Evolutionary conservation across 1,140 invertebrate species (phyloP), one percentile per base, ranked within the genome.

Genomic region (Aradophagus sp.): DNA sequence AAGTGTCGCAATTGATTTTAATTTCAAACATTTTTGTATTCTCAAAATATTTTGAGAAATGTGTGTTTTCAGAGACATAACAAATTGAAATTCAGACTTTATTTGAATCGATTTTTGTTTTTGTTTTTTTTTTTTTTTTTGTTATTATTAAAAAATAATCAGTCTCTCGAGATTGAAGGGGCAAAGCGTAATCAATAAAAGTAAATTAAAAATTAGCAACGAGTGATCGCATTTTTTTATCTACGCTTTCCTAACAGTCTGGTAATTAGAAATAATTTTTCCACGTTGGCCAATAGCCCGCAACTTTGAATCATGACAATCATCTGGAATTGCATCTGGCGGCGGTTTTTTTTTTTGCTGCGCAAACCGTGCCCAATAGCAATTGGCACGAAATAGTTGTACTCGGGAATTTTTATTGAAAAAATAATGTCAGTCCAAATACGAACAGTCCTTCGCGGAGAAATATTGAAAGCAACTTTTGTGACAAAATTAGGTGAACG

Each of bases 241-340:
- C 19, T 14, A n/a, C n/a, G n/a, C 23, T 63, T 47, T 20, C 48
- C 41, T 16, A 41, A 52, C 32, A n/a, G 8, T 5, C n/a, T 16
- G 27, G 34, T 35, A 56, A 56, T 66, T 66, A 56, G 61, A 66
- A 55, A 56, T 52, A 35, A 50, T 66, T 66, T 55, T 17, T 32
- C n/a, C n/a, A 41, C 15, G 11, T 63, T 63, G 47, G 59, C 23
- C 39, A 63, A 61, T 61, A 8, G 38, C 20, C 8, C 20, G 45
- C 45, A 50, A 62, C 47, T 50, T 65, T 56, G 42, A 56, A 65
- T 65, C 61, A 66, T 44, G 42, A 52, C 61, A 52, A 48, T 48
- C 16, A 42, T 65, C 55, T 65, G 34, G 41, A 65, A 65, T 45
- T 59, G 38, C 53, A 16, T n/a, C 19, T 14, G 27, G 26, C 32